Evolutionary conservation across 2,113 vertebrate species (phyloP), one percentile per base, ranked within the genome.

Genomic region (Pluvialis apricaria): DNA sequence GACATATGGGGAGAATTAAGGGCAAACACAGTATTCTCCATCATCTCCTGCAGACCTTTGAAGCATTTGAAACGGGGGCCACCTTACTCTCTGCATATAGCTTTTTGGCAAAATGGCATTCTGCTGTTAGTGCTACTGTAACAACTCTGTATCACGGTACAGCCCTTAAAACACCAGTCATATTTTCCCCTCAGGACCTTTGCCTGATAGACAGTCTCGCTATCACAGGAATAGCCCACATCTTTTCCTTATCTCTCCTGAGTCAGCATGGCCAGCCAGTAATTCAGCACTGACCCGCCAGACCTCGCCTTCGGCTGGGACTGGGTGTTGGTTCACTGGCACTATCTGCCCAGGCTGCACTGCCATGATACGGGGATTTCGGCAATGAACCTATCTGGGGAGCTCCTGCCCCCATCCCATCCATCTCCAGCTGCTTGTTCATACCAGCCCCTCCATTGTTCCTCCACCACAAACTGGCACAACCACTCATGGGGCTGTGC

Each of bases 171-270:
- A 73, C 22, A 80, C 19, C 58, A 70, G 60, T 64, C 26, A 54
- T 54, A 52, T 44, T 87, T 83, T 86, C 52, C 25, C 60, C 26
- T 84, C 32, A 52, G 36, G 76, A 90, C 83, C 65, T 95, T 95
- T 96, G 52, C 21, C 83, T 94, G n/a, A 66, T 55, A 92, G 78
- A 52, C 6, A 1, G 51, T 36, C 34, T 87, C 11, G 11, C 49
- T 72, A 40, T 60, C 38, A 65, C 26, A 71, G 65, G 64, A 68
- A 78, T 15, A 91, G n/a, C 14, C 61, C 32, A 79, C 61, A 61
- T 82, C 81, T 91, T 87, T 54, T 81, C n/a, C 65, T 91, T 91
- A 72, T 89, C 80, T 69, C 18, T 79, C 40, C 77, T 87, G 70
- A 87, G 89, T 86, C 93, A 95, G n/a, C 82, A 62, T 5, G 25